Base-by-base conservation (phyloP, 2,113 vertebrate genomes). In the Trematomus loennbergii region DNA sequence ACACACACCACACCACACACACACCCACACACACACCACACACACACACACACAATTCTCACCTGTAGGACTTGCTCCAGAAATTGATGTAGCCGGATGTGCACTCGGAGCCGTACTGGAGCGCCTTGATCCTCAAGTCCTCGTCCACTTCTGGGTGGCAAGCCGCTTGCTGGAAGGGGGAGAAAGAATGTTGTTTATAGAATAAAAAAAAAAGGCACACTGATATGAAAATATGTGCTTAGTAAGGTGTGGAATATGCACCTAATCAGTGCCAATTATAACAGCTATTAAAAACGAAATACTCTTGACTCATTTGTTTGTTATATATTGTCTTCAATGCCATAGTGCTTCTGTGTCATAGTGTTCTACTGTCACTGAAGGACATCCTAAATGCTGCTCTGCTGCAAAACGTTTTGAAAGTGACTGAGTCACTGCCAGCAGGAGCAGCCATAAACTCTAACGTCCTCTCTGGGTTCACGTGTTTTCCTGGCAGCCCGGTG, bases 51-150 rank as follows among this genome's bases (percentile, higher is more conserved):
- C 53, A 60, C 53, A 13, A 20, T 33, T 68, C 79, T 94, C 54
- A 99, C 98, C 96, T 96, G 93, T 29, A 99, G 94, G 25, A 99
- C 98, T 0, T 99, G 97, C 81, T 99, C 98, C 75, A 99, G 94
- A 80, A 99, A 58, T 96, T 96, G 86, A 99, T 36, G 88, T 99
- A 99, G 58, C 96, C 96, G 2, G 95, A 87, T n/a, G 97, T 96
- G 87, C 98, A 99, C 88, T 99, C 98, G 0, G 94, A 96, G 40
- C 97, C 96, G 0, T 96, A 98, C 74, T 93, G 95, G 88, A 99
- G 90, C 0, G 97, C 98, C 88, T 97, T 93, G 59, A 77, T 91
- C 61, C 95, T 95, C 49, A 97, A 93, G 9, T 99, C 98, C 16
- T 96, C 92, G 0, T 89, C 88, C 86, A 99, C 97, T 0, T 99